Conservation (phyloP, 2,113 vertebrate genomes). For the Nipponia nippon region DNA sequence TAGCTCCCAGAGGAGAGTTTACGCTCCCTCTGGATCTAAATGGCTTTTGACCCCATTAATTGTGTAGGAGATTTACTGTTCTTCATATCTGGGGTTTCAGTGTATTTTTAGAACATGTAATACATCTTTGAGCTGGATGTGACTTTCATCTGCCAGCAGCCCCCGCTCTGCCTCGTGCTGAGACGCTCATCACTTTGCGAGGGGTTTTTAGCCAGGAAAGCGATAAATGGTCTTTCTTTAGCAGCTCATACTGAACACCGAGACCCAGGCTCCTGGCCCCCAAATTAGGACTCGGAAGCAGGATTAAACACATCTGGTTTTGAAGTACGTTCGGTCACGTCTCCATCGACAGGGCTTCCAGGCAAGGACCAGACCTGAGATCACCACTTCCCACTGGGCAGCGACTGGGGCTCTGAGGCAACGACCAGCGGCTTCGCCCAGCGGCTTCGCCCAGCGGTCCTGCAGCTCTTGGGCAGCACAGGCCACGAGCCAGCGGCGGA, state of each 20-base stretch:
- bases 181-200: accelerated
- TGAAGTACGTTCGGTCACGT: not conserved
- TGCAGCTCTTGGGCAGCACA: not conserved
- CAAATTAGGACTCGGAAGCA: not conserved
- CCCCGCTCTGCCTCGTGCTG: not conserved
- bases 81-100: not conserved
- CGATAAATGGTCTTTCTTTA: accelerated
- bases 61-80: not conserved
- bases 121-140: not conserved
- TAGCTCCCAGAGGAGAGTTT: not conserved
- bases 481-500: not conserved
- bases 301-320: not conserved
- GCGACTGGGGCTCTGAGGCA: not conserved
- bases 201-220: not conserved
- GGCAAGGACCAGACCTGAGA: not conserved
- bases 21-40: accelerated
- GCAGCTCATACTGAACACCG: not conserved
- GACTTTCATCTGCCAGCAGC: not conserved
- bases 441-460: not conserved
- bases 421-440: accelerated
- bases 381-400: not conserved
- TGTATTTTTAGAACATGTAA: not conserved
- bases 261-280: not conserved
- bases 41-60: not conserved
- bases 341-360: not conserved